phyloP scores from a whole-genome alignment of 2,113 vertebrate species.

The Cyprinus carpio region DNA sequence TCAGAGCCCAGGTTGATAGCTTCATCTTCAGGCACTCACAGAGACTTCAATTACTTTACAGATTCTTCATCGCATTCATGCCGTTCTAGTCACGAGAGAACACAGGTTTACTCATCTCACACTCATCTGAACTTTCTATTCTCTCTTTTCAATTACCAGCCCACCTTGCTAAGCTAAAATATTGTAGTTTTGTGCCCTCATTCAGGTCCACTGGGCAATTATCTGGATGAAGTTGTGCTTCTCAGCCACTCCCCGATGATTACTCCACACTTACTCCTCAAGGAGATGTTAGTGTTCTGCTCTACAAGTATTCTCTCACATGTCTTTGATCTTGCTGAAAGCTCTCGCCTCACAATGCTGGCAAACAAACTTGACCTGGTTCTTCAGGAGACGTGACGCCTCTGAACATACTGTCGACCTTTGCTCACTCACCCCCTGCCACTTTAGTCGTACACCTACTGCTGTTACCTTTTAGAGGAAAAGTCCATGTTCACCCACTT shows the following conservation, averaged over 20 bases:
- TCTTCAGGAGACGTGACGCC: background rate
- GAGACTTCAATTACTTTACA: slow-evolving; percentile 14
- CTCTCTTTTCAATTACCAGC: slow-evolving; percentile 9
- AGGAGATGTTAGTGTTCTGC: background rate
- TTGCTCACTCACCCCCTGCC: background rate
- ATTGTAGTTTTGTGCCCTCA: background rate
- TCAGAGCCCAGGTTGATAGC: slow-evolving; percentile 4
- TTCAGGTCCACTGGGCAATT: slow-evolving; percentile 25
- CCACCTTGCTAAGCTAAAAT: background rate
- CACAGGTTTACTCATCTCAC: background rate
- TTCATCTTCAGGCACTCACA: slow-evolving; percentile 16
- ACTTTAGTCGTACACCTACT: slow-evolving; percentile 11
- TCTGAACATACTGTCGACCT: background rate
- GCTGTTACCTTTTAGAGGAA: slow-evolving; percentile 19
- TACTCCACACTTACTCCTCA: background rate
- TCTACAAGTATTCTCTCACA: slow-evolving; percentile 5
- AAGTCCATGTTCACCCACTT: slow-evolving; percentile 17
- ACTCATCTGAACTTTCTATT: slow-evolving; percentile 12
- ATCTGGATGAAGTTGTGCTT: slow-evolving; percentile 4
- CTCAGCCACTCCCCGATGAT: slow-evolving; percentile 13
- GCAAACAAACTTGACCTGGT: slow-evolving; percentile 42
- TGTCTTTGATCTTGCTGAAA: slow-evolving; percentile 24
- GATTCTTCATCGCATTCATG: background rate
- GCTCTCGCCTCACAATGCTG: background rate
- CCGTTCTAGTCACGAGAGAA: background rate